Base-by-base conservation (phyloP, 2,113 vertebrate species). In the Cepphus grylle region DNA sequence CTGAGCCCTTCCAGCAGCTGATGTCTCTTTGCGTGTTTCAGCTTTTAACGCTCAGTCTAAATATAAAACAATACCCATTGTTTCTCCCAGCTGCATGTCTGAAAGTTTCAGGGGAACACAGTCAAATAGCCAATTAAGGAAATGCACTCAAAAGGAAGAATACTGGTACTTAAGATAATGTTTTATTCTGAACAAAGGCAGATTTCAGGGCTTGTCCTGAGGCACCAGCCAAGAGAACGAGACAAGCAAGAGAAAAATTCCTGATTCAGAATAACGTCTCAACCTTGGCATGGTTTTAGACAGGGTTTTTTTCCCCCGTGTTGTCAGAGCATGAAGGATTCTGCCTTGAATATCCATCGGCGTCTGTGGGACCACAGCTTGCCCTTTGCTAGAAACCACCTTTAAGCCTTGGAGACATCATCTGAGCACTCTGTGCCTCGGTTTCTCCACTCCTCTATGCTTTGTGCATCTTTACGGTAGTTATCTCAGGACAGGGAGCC, bases 11-110 rank as follows among this genome's bases (percentile, higher is more conserved):
- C 69, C 80, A 94, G 77, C 56, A 92, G 83, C 52, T 76, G 47
- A 27, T 15, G 43, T 19, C 8, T 7, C 45, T 74, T 45, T 38
- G 21, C 1, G 0, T 81, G 45, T 38, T 86, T 80, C 91, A 84
- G 86, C 27, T 85, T 89, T 72, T 76, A 89, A 38, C 1, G 5
- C 29, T 94, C 80, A 42, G 26, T 16, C 73, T 72, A 69, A 94
- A 87, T 58, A 76, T 89, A 72, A 94, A 94, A 95, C 91, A 94
- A 84, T 89, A 52, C 11, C 40, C 53, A 70, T 94, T 96, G 93
- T 94, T 95, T 74, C 53, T 91, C 73, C 56, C 12, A 7, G 80
- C 72, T 94, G 88, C 83, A 12, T 2, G 12, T 36, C 90, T 72
- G 56, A 67, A 63, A 56, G 65, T 18, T 94, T 90, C 84, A 89